Evolutionary conservation across 2,113 vertebrate species (phyloP), one percentile per base, ranked within the genome.

Genomic region (Entelurus aequoreus): DNA sequence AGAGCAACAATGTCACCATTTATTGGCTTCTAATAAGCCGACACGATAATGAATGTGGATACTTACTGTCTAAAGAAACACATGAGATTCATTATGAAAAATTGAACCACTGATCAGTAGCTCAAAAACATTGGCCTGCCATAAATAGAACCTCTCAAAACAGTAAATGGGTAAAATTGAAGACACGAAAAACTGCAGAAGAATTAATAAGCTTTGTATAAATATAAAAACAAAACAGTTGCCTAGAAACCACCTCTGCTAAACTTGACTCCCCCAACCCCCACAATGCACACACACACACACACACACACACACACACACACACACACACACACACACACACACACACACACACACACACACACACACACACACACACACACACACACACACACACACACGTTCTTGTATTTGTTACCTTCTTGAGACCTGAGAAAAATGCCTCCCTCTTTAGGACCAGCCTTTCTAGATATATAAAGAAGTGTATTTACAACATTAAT

Each of bases 221-320:
- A 69, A 75, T 57, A 38, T 75, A 66, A 36, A 50, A 50, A 64
- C 48, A 49, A 66, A 76, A 69, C 80, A 54, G 87, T 88, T 87
- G 85, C 87, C 72, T 86, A 82, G 85, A 75, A 87, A 88, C 87
- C 83, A 86, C 83, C 79, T 79, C 79, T 76, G 75, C 79, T 83
- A 77, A 86, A 82, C 74, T 79, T 75, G 71, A 80, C 71, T 71
- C 65, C 48, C 62, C 63, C 68, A 4, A 37, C 48, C 21, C 52
- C 56, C 53, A 57, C 65, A 52, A 13, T 7, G 54, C 46, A 47
- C 21, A 46, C 28, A 48, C 66, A 69, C 5, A 35, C 36, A 60
- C 36, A 56, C 44, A 68, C 60, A 40, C 51, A n/a, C 52, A 61
- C 75, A 63, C 66, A 65, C 62, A 63, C 69, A 49, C 61, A 54